phyloP scores from a whole-genome alignment of 2,113 vertebrate species.

The Ginglymostoma cirratum region DNA sequence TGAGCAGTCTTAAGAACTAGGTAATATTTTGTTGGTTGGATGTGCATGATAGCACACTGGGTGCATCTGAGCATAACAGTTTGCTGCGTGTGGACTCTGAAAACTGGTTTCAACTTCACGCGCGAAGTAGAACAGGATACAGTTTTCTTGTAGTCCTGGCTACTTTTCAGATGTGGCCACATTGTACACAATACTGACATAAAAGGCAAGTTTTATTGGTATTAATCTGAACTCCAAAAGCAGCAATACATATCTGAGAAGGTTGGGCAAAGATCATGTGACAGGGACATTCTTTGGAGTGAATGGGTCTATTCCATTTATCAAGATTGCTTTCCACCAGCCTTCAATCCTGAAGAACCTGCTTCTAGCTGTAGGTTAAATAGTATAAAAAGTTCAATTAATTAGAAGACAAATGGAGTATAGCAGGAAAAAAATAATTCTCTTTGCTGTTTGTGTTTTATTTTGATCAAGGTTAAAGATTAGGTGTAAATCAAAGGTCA shows the following conservation, averaged over 20 bases:
- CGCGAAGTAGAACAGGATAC: background rate
- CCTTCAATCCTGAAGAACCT: background rate
- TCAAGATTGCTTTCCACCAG: background rate
- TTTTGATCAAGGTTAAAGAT: background rate
- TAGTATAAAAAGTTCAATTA: background rate
- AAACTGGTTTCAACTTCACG: background rate
- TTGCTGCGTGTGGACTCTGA: background rate
- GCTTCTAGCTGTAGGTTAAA: background rate
- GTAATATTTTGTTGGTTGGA: background rate
- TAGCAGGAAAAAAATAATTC: background rate
- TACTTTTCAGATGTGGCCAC: background rate
- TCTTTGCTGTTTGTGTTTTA: background rate
- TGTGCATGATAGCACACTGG: background rate
- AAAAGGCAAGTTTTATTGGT: background rate
- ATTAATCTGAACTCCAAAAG: background rate
- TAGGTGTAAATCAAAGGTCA: no score
- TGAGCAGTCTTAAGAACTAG: background rate
- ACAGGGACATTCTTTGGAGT: background rate
- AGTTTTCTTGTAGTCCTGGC: background rate
- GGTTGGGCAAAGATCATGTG: background rate
- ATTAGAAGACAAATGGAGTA: background rate
- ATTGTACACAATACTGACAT: background rate
- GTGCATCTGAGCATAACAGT: background rate
- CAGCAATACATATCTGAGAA: background rate
- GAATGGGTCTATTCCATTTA: background rate